A percentile compares a stretch with the other conserved stretches of the same genome.
These are phyloP conservation scores for Ranitomeya imitator DNA, from an alignment of 2,113 vertebrate genomes.

Conservation along the genomic window DNA sequence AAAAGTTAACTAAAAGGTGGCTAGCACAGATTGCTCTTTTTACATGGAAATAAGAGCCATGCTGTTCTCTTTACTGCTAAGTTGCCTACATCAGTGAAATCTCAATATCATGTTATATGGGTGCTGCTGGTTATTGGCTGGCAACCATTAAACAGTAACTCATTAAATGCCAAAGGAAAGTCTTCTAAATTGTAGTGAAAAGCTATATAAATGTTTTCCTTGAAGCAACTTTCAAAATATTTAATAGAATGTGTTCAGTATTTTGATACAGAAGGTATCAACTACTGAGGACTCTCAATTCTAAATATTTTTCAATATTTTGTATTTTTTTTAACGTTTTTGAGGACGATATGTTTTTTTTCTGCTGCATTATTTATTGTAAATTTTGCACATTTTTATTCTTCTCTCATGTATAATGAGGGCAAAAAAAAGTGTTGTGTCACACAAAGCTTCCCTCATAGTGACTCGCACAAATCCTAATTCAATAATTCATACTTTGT, in stretches of 20 bases:
- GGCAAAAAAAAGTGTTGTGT: conserved; percentile 19
- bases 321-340: too few relatives aligned
- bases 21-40: conserved; percentile 14
- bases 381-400: neutral
- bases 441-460: conserved; percentile 11
- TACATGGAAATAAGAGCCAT: conserved; percentile 11
- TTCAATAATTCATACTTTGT: conserved; percentile 32
- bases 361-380: neutral
- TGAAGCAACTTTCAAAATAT: neutral
- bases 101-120: conserved; percentile 19
- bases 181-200: neutral
- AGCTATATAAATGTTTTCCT: neutral
- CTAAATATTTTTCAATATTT: neutral
- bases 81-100: conserved; percentile 40
- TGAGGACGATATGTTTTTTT: neutral
- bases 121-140: conserved; percentile 23
- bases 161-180: neutral
- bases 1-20: conserved; percentile 37
- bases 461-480: conserved; percentile 31
- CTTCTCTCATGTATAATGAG: neutral
- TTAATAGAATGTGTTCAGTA: neutral
- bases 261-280: neutral
- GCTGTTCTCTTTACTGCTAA: conserved; percentile 2
- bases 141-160: conserved; percentile 29
- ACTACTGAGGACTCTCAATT: too few relatives aligned